Evolutionary conservation across 2,888 invertebrate genomes (phyloP).

Genomic region (Argyresthia albistria): DNA sequence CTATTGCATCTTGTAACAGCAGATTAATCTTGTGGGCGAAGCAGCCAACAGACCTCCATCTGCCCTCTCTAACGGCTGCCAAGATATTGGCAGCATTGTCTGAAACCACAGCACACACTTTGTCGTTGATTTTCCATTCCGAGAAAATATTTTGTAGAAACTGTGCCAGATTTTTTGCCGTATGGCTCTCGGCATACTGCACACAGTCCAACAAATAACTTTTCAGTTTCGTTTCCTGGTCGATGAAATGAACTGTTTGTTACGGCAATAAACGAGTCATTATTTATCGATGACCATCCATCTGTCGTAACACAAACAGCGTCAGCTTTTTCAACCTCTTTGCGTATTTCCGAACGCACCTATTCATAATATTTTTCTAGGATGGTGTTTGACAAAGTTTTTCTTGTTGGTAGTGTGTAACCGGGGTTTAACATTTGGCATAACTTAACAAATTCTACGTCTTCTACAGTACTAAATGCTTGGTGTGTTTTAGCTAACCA

Average conservation of each 20-base stretch:
- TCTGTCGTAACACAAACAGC: conserved; percentile 7
- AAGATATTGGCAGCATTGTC: conserved; percentile 1
- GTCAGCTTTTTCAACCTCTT: not conserved
- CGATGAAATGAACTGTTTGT: conserved; percentile 5
- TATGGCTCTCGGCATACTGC: not conserved
- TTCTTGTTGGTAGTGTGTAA: conserved; percentile 6
- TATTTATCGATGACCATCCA: conserved; percentile 6
- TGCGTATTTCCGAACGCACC: not conserved
- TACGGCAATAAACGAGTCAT: conserved; percentile 6
- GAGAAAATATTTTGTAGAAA: not conserved
- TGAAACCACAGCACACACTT: not conserved
- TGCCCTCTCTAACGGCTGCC: not conserved
- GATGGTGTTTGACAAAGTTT: conserved; percentile 7
- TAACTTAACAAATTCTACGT: too few species aligned
- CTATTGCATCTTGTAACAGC: too few species aligned
- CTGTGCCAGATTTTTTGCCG: not conserved
- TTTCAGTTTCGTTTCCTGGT: not conserved
- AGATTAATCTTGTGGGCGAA: not conserved
- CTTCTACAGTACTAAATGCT: too few species aligned
- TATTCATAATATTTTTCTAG: conserved; percentile 1
- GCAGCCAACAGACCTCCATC: not conserved
- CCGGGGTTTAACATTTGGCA: conserved; percentile 3
- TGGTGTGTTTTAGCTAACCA: too few species aligned
- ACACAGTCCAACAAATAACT: not conserved
- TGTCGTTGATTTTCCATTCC: not conserved